Evolutionary conservation across 1,140 invertebrate species (phyloP).

Genomic region (Trinorchestia longiramus): DNA sequence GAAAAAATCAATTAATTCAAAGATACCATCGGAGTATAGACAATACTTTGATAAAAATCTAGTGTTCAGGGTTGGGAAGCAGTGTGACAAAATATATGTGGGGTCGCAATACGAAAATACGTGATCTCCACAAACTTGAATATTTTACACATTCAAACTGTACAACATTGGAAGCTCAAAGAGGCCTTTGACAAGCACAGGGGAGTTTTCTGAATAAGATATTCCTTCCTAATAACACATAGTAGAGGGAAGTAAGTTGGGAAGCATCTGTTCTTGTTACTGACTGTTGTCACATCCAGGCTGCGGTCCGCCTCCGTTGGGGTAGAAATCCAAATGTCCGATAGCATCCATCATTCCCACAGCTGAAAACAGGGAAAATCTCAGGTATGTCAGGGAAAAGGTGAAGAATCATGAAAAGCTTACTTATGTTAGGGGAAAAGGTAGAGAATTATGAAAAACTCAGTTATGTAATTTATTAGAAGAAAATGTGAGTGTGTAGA

Average conservation of each 20-base stretch:
- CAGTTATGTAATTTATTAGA: too few relatives aligned
- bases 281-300: slow-evolving; percentile 81
- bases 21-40: background rate
- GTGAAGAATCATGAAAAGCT: background rate
- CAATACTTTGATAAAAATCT: background rate
- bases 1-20: background rate
- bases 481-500: too few relatives aligned
- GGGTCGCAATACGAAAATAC: background rate
- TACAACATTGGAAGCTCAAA: too few relatives aligned
- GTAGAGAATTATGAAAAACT: background rate
- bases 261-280: background rate
- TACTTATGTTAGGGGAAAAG: too few relatives aligned
- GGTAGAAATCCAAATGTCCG: slow-evolving; percentile 91
- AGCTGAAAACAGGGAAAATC: slow-evolving; percentile 71
- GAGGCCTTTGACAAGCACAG: background rate
- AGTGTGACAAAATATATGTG: background rate
- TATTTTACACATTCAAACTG: too few relatives aligned
- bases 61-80: background rate
- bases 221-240: too few relatives aligned
- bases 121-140: too few relatives aligned
- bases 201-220: background rate
- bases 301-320: slow-evolving; percentile 87
- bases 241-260: background rate
- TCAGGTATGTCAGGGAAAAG: background rate
- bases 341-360: slow-evolving; percentile 84